These are phyloP conservation scores for Beroe ovata DNA, from an alignment of 37 sponge, comb jelly and placozoan species.

Conservation along the genomic window DNA sequence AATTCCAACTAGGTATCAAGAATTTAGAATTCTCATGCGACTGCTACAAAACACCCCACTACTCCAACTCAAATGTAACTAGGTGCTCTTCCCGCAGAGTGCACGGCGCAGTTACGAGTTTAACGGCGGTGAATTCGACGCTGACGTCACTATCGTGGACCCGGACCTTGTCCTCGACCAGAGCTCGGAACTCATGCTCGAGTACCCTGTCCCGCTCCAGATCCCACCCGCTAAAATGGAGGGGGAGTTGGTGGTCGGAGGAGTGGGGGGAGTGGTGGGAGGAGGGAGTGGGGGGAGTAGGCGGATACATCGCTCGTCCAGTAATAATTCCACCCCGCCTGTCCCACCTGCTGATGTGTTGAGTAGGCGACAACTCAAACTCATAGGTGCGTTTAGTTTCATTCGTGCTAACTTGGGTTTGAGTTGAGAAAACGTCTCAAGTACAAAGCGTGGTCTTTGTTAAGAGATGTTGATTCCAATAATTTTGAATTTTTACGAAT, in stretches of 20 bases:
- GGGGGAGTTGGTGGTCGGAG: background rate
- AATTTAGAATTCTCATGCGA: too few relatives aligned
- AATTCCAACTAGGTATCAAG: too few relatives aligned
- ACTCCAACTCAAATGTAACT: too few relatives aligned
- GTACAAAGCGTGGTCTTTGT: too few relatives aligned
- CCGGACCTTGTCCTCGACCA: slow-evolving; percentile 23
- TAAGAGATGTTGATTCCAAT: too few relatives aligned
- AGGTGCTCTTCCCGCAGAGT: background rate
- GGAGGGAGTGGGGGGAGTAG: background rate
- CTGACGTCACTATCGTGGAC: slow-evolving; percentile 59
- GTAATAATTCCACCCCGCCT: background rate
- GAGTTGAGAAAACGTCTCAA: too few relatives aligned
- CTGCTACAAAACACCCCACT: too few relatives aligned
- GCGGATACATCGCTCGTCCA: background rate
- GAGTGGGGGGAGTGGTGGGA: background rate
- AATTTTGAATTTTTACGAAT: too few relatives aligned
- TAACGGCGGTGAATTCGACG: slow-evolving; percentile 14
- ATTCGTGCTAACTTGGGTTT: too few relatives aligned
- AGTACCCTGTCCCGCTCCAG: background rate
- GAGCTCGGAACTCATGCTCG: background rate
- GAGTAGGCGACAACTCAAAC: slow-evolving; percentile 29
- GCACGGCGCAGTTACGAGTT: background rate
- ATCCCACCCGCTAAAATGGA: background rate
- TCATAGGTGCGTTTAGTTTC: too few relatives aligned
- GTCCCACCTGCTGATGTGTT: slow-evolving; percentile 1